Base-by-base conservation (phyloP, 2,888 invertebrate species). In the Seira sanloemensis region DNA sequence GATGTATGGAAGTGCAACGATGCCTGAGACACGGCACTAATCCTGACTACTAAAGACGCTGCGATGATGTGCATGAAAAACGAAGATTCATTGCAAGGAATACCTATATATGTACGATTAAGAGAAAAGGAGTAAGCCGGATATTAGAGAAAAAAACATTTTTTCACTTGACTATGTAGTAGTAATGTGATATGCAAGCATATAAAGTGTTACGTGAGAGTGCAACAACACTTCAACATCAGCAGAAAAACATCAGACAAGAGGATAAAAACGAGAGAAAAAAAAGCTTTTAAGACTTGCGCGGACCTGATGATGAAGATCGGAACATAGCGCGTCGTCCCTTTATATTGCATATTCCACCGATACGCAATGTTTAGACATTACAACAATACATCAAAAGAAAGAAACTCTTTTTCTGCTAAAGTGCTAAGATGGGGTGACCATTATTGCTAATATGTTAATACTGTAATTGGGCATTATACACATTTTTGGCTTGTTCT, bases 401-500 rank as follows among this genome's bases (percentile, higher is more conserved):
- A 62, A 62, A 62, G 62, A 62, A 58, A 58, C 58, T 58, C n/a
- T n/a, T n/a, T n/a, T n/a, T n/a, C 26, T 25, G 66, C 58, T 79
- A 67, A 79, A 73, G 79, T 79, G 79, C 79, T 50, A 79, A 79
- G 73, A 66, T 62, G 62, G n/a, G 66, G 72, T 72, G 71, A 78
- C 78, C 72, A 78, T 78, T 72, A 69, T 69, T 69, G 37, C 26
- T 69, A 69, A 69, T 69, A 69, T 69, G 69, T 19, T 50, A 75
- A 67, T 83, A 69, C 83, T 77, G 78, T 83, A 78, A 78, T 84
- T 84, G 78, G 75, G 75, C 84, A 78, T 84, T 83, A 62, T 62
- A 73, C n/a, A n/a, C 74, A 72, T 82, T 82, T 82, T 78, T 78
- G 58, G 73, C 27, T 72, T 54, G 67, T 71, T 72, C 37, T 16